Conservation (phyloP, 2,888 invertebrate genomes). For the Epirrhoe alternata region DNA sequence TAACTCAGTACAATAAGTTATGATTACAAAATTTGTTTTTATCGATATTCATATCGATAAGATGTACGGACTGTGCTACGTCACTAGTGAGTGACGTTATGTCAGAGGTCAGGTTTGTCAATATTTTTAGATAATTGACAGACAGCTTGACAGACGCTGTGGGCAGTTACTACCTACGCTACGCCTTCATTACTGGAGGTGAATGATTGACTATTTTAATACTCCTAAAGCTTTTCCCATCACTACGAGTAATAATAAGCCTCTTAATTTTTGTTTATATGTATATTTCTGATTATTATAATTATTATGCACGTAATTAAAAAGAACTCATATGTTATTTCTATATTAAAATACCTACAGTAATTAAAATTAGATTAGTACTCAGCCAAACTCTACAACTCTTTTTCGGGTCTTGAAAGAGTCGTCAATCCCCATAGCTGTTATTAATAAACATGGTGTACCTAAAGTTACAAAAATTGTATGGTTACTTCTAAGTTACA, state of each 20-base stretch:
- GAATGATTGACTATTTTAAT: slow-evolving; percentile 1
- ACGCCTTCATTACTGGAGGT: not conserved
- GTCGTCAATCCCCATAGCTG: too few species aligned
- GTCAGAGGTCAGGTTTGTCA: slow-evolving; percentile 53
- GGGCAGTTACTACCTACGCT: slow-evolving; percentile 42
- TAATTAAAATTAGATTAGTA: too few species aligned
- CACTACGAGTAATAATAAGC: not conserved
- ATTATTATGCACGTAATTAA: too few species aligned
- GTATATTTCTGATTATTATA: not conserved
- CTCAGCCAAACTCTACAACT: too few species aligned
- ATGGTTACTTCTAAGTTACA: too few species aligned
- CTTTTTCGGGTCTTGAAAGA: too few species aligned
- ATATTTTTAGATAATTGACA: slow-evolving; percentile 60
- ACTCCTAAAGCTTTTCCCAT: not conserved
- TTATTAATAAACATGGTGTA: too few species aligned
- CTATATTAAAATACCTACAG: too few species aligned
- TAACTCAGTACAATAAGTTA: slow-evolving; percentile 6
- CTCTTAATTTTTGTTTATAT: not conserved
- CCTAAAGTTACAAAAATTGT: too few species aligned
- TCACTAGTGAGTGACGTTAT: slow-evolving; percentile 45
- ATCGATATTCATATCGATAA: slow-evolving; percentile 11
- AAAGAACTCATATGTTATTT: too few species aligned
- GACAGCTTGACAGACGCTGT: slow-evolving; percentile 56
- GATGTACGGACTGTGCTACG: slow-evolving; percentile 29
- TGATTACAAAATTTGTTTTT: slow-evolving; percentile 10